A percentile compares a stretch with the other conserved stretches of the same genome.
Conservation (phyloP, 1,140 invertebrate genomes). For the Pemphigus obesinymphae region DNA sequence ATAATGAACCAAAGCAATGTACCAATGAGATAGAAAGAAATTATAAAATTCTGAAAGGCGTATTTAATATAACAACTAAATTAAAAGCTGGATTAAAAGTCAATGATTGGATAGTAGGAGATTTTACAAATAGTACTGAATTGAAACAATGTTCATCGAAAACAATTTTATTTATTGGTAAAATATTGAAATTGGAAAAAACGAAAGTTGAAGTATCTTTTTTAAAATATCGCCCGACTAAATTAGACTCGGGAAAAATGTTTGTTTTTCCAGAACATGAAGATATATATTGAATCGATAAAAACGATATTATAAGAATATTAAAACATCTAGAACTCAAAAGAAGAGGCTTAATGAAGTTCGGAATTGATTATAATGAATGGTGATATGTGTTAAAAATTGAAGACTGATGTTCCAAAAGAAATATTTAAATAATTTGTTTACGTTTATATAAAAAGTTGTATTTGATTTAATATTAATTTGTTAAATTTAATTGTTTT, state of each 20-base stretch:
- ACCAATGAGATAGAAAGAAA: no score
- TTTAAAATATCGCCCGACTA: not conserved
- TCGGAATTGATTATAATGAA: not conserved
- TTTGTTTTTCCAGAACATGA: slow-evolving; percentile 1
- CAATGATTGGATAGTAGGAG: not conserved
- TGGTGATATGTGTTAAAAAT: no score
- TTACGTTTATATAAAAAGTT: no score
- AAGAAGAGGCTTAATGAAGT: not conserved
- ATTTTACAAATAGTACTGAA: not conserved
- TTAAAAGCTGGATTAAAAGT: no score
- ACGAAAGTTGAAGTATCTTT: not conserved
- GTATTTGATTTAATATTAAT: no score
- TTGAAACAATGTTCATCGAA: not conserved
- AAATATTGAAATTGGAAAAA: not conserved
- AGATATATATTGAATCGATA: not conserved
- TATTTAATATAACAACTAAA: no score
- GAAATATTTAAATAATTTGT: no score
- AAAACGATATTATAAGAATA: not conserved
- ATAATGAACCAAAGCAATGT: no score
- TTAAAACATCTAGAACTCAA: not conserved
- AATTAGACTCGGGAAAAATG: not conserved
- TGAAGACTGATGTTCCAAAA: no score
- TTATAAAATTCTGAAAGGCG: no score
- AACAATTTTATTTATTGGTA: not conserved
- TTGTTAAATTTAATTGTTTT: no score